These are phyloP conservation scores for Heteronetta atricapilla DNA, from an alignment of 2,113 vertebrate species.

Conservation along the genomic window DNA sequence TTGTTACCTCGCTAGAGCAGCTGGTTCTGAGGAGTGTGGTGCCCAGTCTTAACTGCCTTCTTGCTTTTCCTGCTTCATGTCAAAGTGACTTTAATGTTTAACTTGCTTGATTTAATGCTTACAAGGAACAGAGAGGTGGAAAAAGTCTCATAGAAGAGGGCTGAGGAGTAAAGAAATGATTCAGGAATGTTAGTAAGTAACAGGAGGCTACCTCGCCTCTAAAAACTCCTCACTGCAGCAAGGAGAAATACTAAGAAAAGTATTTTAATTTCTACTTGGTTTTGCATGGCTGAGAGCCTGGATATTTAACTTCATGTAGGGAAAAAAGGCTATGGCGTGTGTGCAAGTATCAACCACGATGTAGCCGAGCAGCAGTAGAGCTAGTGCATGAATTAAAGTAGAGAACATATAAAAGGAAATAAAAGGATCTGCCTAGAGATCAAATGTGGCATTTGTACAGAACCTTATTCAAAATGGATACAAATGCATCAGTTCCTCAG, in stretches of 20 bases:
- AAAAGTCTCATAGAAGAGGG: not conserved
- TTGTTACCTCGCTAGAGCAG: not conserved
- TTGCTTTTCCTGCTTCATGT: conserved; percentile 30
- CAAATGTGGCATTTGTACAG: conserved; percentile 76
- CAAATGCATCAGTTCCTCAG: conserved; percentile 78
- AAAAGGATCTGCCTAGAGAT: conserved; percentile 74
- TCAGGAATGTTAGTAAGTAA: not conserved
- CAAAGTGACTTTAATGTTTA: conserved; percentile 34
- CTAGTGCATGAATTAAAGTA: conserved; percentile 69
- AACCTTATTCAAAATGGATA: conserved; percentile 80
- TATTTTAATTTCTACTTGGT: conserved; percentile 20
- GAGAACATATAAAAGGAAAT: conserved; percentile 71
- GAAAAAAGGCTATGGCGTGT: conserved; percentile 41
- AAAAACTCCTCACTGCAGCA: not conserved
- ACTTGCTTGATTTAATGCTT: conserved; percentile 35
- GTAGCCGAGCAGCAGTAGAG: conserved; percentile 52
- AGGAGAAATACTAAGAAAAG: not conserved
- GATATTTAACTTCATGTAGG: conserved; percentile 33
- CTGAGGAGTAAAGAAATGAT: not conserved
- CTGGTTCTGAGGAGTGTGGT: not conserved
- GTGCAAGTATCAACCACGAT: conserved; percentile 8
- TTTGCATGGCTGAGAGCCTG: conserved; percentile 39
- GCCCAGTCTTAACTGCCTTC: not conserved
- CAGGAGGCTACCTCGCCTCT: not conserved
- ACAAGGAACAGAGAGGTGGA: not conserved